These are phyloP conservation scores for Sitobion miscanthi DNA, from an alignment of 1,140 invertebrate species.

Conservation along the genomic window DNA sequence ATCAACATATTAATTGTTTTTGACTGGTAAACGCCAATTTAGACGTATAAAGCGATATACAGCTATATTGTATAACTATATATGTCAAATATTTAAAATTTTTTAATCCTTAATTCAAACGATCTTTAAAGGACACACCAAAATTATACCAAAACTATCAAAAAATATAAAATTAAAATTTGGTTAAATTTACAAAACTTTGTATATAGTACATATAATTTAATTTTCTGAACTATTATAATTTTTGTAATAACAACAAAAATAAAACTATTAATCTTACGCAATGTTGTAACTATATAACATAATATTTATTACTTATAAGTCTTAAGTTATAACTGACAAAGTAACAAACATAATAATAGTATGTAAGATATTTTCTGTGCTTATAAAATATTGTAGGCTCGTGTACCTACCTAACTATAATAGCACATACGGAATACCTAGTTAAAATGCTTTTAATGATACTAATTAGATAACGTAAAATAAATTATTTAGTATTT, in stretches of 20 bases:
- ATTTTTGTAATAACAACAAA: not conserved
- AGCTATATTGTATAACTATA: not conserved
- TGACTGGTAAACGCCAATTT: too few relatives aligned
- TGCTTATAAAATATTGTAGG: not conserved
- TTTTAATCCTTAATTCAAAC: not conserved
- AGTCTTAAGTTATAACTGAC: not conserved
- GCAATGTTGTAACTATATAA: not conserved
- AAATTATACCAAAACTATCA: not conserved
- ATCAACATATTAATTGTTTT: too few relatives aligned
- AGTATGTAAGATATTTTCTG: not conserved
- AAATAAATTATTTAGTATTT: conserved; percentile 31
- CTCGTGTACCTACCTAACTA: not conserved
- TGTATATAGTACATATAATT: too few relatives aligned
- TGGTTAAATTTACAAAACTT: not conserved
- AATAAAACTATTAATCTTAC: not conserved
- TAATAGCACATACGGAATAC: not conserved
- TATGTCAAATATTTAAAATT: not conserved
- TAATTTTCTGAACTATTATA: not conserved
- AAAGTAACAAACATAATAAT: not conserved
- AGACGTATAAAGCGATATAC: too few relatives aligned
- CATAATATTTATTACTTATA: not conserved
- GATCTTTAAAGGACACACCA: not conserved
- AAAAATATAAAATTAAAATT: not conserved
- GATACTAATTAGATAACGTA: not conserved
- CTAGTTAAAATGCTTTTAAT: not conserved